Conservation (phyloP, 2,888 invertebrate genomes). For the Dilophus febrilis region DNA sequence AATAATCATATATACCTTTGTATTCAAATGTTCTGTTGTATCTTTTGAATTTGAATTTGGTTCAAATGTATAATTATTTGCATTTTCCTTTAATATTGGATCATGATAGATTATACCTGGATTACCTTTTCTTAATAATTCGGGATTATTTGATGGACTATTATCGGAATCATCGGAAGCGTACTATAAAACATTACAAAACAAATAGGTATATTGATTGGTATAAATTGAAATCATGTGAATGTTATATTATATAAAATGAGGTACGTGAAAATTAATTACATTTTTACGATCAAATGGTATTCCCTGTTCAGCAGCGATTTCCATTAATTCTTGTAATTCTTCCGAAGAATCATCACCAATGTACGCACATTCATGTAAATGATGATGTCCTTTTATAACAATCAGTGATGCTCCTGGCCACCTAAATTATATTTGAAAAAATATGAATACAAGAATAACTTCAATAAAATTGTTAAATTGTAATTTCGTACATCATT, state of each 20-base stretch:
- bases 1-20: conserved; percentile 2
- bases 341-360: conserved; percentile 68
- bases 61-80: conserved; percentile 15
- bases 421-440: conserved; percentile 33
- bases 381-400: conserved; percentile 57
- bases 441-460: too few relatives aligned
- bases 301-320: conserved; percentile 29
- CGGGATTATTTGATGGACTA: conserved; percentile 41
- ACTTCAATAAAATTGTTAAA: too few relatives aligned
- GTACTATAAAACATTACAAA: too few relatives aligned
- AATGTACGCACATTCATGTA: conserved; percentile 64
- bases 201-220: too few relatives aligned
- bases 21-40: conserved; percentile 14
- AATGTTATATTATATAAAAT: too few relatives aligned
- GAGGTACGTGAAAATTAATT: not conserved
- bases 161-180: conserved; percentile 19
- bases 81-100: conserved; percentile 22
- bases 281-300: conserved; percentile 19
- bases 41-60: conserved; percentile 5
- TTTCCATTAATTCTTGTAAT: conserved; percentile 42
- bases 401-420: conserved; percentile 61
- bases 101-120: conserved; percentile 45
- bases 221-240: too few relatives aligned
- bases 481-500: too few relatives aligned
- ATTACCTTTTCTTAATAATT: conserved; percentile 41